A percentile compares a stretch with the other conserved stretches of the same genome.
Conservation (phyloP, 2,888 invertebrate species). For the Diploptera punctata region DNA sequence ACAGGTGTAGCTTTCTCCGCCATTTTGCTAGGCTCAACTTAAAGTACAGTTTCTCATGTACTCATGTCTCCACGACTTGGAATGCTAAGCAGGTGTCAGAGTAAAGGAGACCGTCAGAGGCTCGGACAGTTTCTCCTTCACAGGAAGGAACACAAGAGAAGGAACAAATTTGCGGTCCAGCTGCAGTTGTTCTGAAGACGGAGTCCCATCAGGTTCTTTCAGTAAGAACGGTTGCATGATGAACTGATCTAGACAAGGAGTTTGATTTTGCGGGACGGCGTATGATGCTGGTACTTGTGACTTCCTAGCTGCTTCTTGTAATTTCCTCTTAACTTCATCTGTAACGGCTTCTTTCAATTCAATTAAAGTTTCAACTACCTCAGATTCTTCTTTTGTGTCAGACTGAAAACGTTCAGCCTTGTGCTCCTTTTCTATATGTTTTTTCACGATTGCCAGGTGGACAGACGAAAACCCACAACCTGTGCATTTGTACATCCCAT, state of each 20-base stretch:
- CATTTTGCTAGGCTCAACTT: constrained; percentile 36
- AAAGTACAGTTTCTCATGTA: not conserved
- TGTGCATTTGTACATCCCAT: constrained; percentile 50
- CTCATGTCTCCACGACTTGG: not conserved
- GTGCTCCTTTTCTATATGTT: constrained; percentile 59
- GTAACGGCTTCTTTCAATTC: constrained; percentile 49
- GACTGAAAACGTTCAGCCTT: constrained; percentile 46
- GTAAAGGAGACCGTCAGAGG: constrained; percentile 91
- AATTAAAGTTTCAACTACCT: constrained; percentile 27
- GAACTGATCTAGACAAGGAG: constrained; percentile 56
- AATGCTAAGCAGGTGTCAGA: constrained; percentile 84
- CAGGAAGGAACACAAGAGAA: constrained; percentile 93
- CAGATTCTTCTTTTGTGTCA: constrained; percentile 27
- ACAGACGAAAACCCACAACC: constrained; percentile 51
- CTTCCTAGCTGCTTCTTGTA: constrained; percentile 62
- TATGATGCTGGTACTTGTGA: constrained; percentile 67
- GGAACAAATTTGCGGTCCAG: constrained; percentile 73
- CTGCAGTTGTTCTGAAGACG: constrained; percentile 55
- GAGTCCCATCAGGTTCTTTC: constrained; percentile 66
- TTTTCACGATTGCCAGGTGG: constrained; percentile 51
- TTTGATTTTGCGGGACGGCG: constrained; percentile 63
- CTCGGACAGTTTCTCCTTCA: constrained; percentile 84
- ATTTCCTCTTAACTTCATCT: constrained; percentile 55
- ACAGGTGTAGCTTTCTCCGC: constrained; percentile 61
- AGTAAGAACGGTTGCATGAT: constrained; percentile 94